Evolutionary conservation across 2,797 vertebrate genomes (phyloP).

Genomic region (Poeciliopsis presidionis): DNA sequence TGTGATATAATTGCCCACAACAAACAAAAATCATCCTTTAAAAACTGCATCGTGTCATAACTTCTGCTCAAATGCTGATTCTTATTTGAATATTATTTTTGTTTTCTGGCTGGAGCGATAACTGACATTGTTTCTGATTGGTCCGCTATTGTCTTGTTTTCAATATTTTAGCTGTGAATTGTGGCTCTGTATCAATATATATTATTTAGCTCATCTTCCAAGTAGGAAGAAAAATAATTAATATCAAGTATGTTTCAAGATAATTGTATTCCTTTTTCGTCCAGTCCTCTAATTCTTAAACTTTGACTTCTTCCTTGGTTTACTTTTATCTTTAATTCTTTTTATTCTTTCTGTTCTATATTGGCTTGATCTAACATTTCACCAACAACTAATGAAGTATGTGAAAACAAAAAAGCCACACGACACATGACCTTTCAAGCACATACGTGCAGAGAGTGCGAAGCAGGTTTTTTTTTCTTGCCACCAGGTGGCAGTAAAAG

Average conservation of each 20-base stretch:
- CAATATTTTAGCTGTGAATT: background rate
- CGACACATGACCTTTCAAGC: background rate
- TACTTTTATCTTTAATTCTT: background rate
- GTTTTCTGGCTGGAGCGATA: no score
- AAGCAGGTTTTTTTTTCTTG: background rate
- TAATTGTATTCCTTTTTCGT: background rate
- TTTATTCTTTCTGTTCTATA: background rate
- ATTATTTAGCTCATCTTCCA: background rate
- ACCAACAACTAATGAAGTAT: background rate
- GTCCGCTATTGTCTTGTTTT: background rate
- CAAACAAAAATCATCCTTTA: background rate
- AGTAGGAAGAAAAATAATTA: background rate
- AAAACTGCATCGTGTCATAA: background rate
- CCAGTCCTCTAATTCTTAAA: background rate
- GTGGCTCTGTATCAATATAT: background rate
- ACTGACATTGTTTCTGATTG: background rate
- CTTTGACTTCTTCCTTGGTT: background rate
- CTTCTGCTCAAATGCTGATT: background rate
- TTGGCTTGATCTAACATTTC: background rate
- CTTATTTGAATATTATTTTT: background rate
- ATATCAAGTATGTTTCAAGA: background rate
- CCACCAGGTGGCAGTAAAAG: conserved; percentile 70
- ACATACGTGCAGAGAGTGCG: background rate
- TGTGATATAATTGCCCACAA: background rate
- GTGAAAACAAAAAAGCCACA: background rate